These are phyloP conservation scores for Trachymyrmex septentrionalis DNA, from an alignment of 1,140 invertebrate species.

Conservation along the genomic window DNA sequence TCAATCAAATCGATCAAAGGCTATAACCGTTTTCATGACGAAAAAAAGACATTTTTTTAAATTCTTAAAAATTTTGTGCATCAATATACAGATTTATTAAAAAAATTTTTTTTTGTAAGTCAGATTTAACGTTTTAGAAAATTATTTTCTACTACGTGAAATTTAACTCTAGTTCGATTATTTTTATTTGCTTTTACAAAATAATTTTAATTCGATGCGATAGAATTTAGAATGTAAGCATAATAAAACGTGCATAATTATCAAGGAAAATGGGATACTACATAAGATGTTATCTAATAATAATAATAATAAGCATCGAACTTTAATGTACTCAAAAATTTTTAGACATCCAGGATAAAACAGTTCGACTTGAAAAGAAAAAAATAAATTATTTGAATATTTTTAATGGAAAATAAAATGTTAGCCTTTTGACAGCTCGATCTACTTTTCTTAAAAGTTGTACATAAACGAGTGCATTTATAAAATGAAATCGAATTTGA, in stretches of 20 bases:
- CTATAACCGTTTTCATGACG: slow-evolving; percentile 1
- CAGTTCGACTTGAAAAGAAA: neutral
- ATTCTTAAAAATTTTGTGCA: neutral
- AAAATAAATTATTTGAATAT: slow-evolving; percentile 14
- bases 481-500: neutral
- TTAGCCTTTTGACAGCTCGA: slow-evolving; percentile 30
- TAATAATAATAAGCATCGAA: neutral
- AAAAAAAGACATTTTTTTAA: neutral
- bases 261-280: neutral
- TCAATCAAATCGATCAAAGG: slow-evolving; percentile 23
- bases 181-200: neutral
- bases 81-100: neutral
- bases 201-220: neutral
- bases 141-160: neutral
- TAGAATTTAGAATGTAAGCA: neutral
- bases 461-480: slow-evolving; percentile 54
- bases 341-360: neutral
- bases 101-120: neutral
- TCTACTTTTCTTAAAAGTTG: slow-evolving; percentile 26
- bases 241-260: slow-evolving; percentile 21
- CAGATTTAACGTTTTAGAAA: neutral
- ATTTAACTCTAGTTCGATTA: neutral
- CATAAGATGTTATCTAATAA: neutral
- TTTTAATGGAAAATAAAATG: neutral
- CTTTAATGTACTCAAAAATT: neutral